Evolutionary conservation across 2,113 vertebrate species (phyloP).

Genomic region (Tylochromis polylepis): DNA sequence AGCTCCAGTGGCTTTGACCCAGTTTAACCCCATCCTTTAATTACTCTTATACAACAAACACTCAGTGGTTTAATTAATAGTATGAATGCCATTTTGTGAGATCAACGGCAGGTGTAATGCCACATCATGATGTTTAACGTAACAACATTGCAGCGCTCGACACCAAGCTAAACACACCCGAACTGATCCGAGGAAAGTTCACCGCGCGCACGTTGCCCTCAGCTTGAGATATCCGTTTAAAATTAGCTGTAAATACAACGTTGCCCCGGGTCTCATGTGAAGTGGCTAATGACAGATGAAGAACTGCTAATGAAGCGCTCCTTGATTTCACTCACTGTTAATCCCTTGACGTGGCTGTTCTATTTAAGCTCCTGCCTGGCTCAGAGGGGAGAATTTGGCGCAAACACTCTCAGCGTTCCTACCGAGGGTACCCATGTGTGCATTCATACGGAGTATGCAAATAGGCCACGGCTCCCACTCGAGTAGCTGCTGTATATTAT

Average conservation of each 20-base stretch:
- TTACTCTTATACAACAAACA: not conserved
- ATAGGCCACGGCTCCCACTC: not conserved
- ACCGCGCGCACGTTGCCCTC: not conserved
- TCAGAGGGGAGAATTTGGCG: not conserved
- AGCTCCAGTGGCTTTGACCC: not conserved
- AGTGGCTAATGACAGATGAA: slow-evolving; percentile 31
- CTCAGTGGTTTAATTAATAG: not conserved
- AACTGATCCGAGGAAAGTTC: not conserved
- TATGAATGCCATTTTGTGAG: not conserved
- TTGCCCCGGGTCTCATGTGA: not conserved
- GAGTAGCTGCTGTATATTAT: not conserved
- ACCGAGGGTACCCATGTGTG: not conserved
- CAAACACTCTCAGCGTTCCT: not conserved
- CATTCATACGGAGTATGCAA: not conserved
- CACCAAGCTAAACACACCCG: not conserved
- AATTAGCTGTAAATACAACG: slow-evolving; percentile 24
- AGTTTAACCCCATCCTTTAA: not conserved
- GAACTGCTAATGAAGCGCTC: slow-evolving; percentile 32
- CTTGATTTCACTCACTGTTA: slow-evolving; percentile 43
- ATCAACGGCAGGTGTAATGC: not conserved
- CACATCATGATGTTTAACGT: not conserved
- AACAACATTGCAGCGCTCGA: not conserved
- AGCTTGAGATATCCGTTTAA: not conserved
- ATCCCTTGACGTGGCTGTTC: slow-evolving; percentile 21
- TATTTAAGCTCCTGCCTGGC: slow-evolving; percentile 3